phyloP scores from a whole-genome alignment of 1,140 invertebrate species.

The Thaumatotibia leucotreta region DNA sequence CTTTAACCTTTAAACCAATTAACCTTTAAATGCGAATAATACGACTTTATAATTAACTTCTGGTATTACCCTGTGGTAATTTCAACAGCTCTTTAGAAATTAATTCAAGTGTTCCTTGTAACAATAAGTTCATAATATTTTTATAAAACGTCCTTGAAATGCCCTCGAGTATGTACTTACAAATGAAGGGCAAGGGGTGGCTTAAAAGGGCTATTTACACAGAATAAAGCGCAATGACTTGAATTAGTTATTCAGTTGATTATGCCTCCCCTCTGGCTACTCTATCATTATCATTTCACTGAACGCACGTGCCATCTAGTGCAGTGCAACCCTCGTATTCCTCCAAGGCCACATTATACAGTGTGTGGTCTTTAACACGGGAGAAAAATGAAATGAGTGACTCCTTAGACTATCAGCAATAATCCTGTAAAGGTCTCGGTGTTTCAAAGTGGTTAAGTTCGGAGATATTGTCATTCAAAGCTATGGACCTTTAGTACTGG shows the following conservation, averaged over 20 bases:
- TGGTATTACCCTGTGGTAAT: slow-evolving; percentile 11
- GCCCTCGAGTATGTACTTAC: slow-evolving; percentile 29
- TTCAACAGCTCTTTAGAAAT: slow-evolving; percentile 12
- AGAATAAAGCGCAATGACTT: slow-evolving; percentile 59
- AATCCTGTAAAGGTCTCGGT: too few relatives aligned
- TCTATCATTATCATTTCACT: slow-evolving; percentile 71
- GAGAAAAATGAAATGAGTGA: too few relatives aligned
- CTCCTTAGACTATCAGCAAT: too few relatives aligned
- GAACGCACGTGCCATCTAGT: slow-evolving; percentile 57
- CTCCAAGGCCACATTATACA: slow-evolving; percentile 63
- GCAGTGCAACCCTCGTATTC: slow-evolving; percentile 45
- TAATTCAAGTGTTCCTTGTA: neutral
- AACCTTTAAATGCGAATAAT: slow-evolving; percentile 20
- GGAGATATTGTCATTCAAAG: too few relatives aligned
- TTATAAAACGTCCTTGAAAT: slow-evolving; percentile 38
- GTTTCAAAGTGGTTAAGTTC: too few relatives aligned
- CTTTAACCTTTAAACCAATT: slow-evolving; percentile 26
- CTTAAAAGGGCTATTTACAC: slow-evolving; percentile 55
- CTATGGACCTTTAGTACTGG: too few relatives aligned
- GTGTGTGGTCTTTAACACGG: neutral
- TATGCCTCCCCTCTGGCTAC: slow-evolving; percentile 64
- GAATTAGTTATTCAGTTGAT: slow-evolving; percentile 75
- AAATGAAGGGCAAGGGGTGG: slow-evolving; percentile 40
- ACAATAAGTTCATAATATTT: slow-evolving; percentile 40
- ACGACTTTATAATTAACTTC: slow-evolving; percentile 20